Conservation (phyloP, 2,797 vertebrate species). For the Podarcis siculus region DNA sequence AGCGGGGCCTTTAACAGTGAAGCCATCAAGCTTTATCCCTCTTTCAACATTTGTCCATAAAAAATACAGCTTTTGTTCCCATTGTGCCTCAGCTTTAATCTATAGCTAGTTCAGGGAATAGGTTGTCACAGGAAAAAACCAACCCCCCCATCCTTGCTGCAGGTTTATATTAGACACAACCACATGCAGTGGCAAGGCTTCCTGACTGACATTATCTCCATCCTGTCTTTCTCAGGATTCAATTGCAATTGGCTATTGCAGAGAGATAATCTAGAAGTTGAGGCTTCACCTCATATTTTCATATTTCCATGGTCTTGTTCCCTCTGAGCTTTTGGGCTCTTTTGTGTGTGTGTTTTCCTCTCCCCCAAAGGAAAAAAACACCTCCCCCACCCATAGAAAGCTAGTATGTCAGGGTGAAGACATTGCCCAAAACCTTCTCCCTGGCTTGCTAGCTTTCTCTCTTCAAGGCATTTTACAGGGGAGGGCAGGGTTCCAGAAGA, state of each 20-base stretch:
- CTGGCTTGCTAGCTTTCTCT: neutral
- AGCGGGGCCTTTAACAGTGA: too few species aligned
- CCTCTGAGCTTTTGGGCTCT: neutral
- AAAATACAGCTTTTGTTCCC: too few species aligned
- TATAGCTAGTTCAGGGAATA: too few species aligned
- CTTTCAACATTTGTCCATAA: too few species aligned
- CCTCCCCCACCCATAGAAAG: neutral
- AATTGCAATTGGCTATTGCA: neutral
- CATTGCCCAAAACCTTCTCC: neutral
- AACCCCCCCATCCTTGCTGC: too few species aligned
- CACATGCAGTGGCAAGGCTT: neutral
- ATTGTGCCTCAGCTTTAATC: too few species aligned
- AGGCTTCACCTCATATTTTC: neutral
- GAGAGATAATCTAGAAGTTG: neutral
- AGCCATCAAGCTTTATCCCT: too few species aligned
- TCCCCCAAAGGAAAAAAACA: too few species aligned
- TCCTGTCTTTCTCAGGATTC: neutral
- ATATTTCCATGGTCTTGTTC: neutral
- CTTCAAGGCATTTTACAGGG: neutral
- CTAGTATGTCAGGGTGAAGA: neutral
- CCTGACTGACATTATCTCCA: neutral
- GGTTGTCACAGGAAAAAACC: too few species aligned
- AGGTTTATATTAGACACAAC: too few species aligned
- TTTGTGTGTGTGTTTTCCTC: neutral
- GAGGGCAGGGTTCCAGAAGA: neutral